Evolutionary conservation across 2,113 vertebrate genomes (phyloP), one percentile per base, ranked within the genome.

Genomic region (Bagarius yarrelli): DNA sequence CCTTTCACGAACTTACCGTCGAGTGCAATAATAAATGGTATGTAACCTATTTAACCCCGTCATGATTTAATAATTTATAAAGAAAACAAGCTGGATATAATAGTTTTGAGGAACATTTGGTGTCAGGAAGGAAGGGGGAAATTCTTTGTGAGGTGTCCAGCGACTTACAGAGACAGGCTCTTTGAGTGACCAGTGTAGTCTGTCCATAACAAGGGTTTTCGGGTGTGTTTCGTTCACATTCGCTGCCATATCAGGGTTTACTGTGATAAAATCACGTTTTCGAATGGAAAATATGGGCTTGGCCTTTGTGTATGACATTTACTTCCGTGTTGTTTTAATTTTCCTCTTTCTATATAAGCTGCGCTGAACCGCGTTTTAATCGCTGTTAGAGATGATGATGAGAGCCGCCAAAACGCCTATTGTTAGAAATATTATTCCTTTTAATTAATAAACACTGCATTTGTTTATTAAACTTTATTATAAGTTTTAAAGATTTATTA

Each of bases 11-110:
- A 27, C 91, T 97, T 69, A 85, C 91, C 15, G 50, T 96, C 25
- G 96, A 97, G 81, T 94, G 96, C 87, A 93, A 90, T 0, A 91
- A 93, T 13, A 96, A 95, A 88, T 97, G 96, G 96, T 96, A 83
- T 92, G 94, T 88, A 23, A 1, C 5, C 8, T 2, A 18, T 0
- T 15, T 14, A 53, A 27, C 15, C 5, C 44, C 5, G 30, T 8
- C 19, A 30, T 30, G 1, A 30, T 23, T 30, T 12, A 23, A 40
- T 27, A 14, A 18, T 3, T 1, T 19, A 8, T 25, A 8, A 25
- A 25, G 27, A 1, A 14, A 19, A 67, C 50, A n/a, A 25, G 47
- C 21, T 34, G 27, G 15, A 34, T 19, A 34, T 4, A n/a, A 32
- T 75, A 14, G 23, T 59, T n/a, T 57, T 23, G 23, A 1, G 21